Evolutionary conservation across 2,888 invertebrate species (phyloP).

Genomic region (Gryllus longicercus): DNA sequence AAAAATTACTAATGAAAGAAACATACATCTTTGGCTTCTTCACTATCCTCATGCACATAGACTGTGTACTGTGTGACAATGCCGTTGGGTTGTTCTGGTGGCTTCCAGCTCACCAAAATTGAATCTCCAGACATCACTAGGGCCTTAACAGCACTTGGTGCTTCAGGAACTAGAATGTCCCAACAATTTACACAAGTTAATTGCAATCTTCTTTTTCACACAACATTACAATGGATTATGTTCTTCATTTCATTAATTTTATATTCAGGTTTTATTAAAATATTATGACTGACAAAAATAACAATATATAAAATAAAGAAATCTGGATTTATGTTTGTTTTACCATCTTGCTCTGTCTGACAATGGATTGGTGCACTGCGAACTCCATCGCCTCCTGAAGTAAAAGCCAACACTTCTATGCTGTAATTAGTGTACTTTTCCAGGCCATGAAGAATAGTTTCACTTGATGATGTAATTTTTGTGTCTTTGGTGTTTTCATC

Average conservation of each 20-base stretch:
- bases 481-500: conserved; percentile 88
- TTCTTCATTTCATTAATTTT: background rate
- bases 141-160: conserved; percentile 89
- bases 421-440: conserved; percentile 96
- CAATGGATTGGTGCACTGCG: conserved; percentile 84
- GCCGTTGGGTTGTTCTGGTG: conserved; percentile 89
- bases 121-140: conserved; percentile 87
- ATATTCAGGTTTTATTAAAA: background rate
- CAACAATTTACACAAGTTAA: background rate
- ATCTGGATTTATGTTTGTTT: conserved; percentile 38
- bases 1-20: background rate
- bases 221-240: too few relatives aligned
- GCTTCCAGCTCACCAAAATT: conserved; percentile 90
- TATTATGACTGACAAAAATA: background rate
- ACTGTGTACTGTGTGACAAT: conserved; percentile 90
- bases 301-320: background rate
- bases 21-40: conserved; percentile 43
- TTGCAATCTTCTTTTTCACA: too few relatives aligned
- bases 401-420: conserved; percentile 92
- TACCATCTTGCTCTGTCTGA: conserved; percentile 93
- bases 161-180: conserved; percentile 72
- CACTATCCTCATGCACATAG: conserved; percentile 58
- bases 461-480: conserved; percentile 87
- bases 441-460: conserved; percentile 87
- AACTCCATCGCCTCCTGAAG: conserved; percentile 92